Base-by-base conservation (phyloP, 2,888 invertebrate genomes). In the Pristionchus entomophagus region DNA sequence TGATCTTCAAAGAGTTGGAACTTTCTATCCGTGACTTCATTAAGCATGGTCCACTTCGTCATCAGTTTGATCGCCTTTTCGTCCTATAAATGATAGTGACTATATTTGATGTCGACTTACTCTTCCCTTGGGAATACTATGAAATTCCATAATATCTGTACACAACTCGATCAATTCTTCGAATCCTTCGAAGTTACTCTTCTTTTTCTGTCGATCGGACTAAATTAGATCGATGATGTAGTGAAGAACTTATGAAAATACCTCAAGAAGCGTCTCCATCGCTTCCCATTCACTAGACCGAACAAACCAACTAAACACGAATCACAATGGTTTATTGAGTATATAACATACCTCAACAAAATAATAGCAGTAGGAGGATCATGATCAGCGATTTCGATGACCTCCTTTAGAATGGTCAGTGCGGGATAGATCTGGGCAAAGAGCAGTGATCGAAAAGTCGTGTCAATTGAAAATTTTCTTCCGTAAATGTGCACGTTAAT, bases 211-310 rank as follows among this genome's bases (percentile, higher is more conserved):
- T 5, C 26, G 38, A 45, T 73, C 73, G 17, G 26, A 22, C 73
- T 73, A 26, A 5, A 41, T 35, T 73, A 5, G 8, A 73, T 26
- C 0, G 2, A 19, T 6, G 17, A 19, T 19, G 8, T 14, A 45
- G 14, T 45, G 14, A 32, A 29, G 22, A 14, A 3, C 2, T 51
- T 17, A 32, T n/a, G 14, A 26, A 19, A 77, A 45, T 41, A 80
- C 78, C 78, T 80, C 22, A 0, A 80, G 32, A 19, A 51, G 32
- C 8, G 22, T 41, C 32, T 80, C 78, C 10, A 80, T 32, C 6
- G 78, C 78, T 32, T 80, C 78, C 78, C 78, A 80, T 32, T 80
- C 78, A 80, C 51, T 17, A 3, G 19, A 22, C 2, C 78, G 78
- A 19, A 80, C 51, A 19, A 51, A 19, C 78, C 78, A 80, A 12